Conservation (phyloP, 1,140 invertebrate species). For the Frieseomelitta varia region DNA sequence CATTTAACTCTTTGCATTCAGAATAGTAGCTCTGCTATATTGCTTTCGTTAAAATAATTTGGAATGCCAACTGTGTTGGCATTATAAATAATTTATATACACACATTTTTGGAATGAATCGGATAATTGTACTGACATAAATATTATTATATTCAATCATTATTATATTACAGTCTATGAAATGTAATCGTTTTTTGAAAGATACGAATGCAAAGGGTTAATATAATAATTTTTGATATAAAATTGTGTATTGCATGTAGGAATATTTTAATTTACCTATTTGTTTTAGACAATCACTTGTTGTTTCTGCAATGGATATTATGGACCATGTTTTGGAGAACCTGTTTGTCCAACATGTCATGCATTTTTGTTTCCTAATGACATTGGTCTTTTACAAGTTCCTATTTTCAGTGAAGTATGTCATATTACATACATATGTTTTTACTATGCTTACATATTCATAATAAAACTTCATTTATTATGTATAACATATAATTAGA, state of each 20-base stretch:
- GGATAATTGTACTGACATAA: too few species aligned
- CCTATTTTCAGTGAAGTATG: constrained; percentile 83
- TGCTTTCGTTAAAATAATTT: too few species aligned
- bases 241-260: not conserved
- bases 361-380: constrained; percentile 93
- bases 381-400: constrained; percentile 84
- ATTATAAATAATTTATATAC: too few species aligned
- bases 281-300: constrained; percentile 86
- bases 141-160: too few species aligned
- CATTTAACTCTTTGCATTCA: too few species aligned
- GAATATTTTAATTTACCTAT: not conserved
- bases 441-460: not conserved
- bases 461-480: constrained; percentile 3
- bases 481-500: too few species aligned
- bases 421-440: not conserved
- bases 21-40: too few species aligned
- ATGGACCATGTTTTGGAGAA: constrained; percentile 94
- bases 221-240: not conserved
- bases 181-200: too few species aligned
- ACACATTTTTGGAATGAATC: too few species aligned
- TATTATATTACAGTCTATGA: too few species aligned
- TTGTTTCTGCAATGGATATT: constrained; percentile 94
- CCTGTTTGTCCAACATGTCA: constrained; percentile 97
- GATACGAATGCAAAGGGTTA: not conserved
- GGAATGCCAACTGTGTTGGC: too few species aligned